Evolutionary conservation across 2,113 vertebrate species (phyloP), one percentile per base, ranked within the genome.

Genomic region (Sapajus apella): DNA sequence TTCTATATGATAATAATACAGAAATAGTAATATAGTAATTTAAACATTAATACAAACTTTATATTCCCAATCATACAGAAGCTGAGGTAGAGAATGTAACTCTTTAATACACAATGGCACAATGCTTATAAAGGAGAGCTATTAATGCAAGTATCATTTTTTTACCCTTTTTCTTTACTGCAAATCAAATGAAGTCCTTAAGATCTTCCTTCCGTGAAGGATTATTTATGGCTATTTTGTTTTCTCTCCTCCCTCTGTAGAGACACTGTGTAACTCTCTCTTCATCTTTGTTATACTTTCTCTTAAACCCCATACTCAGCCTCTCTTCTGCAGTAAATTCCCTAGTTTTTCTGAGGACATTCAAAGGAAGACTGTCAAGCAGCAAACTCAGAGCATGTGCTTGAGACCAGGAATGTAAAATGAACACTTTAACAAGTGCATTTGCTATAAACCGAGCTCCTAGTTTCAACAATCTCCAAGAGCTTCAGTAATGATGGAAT

Each of bases 321-420:
- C 12, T 73, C 37, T 43, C 17, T 89, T 16, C 12, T 77, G 13
- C 14, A 14, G 1, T 52, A n/a, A 70, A 23, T 23, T 37, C 37
- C 13, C 0, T 20, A 12, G 23, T 16, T 17, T 47, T 80, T 13
- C 40, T 8, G 27, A 14, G 43, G 12, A 50, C 1, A 10, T 5
- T 2, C 0, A 0, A 11, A 23, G 2, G 13, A 64, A 52, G 61
- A 58, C 47, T 20, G 8, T 1, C 3, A 1, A 11, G 11, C 1
- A 4, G 75, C 3, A 37, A 72, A 27, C 6, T 50, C 17, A 9
- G 27, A 56, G 8, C 20, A 2, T 18, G 20, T 81, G 35, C 45
- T 30, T 77, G 66, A 85, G n/a, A 68, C 32, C n/a, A 35, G 27
- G 81, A 64, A 5, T 30, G 11, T 75, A 17, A 76, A 90, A 75